These are phyloP conservation scores for Ifrita kowaldi DNA, from an alignment of 2,113 vertebrate genomes.

Conservation along the genomic window DNA sequence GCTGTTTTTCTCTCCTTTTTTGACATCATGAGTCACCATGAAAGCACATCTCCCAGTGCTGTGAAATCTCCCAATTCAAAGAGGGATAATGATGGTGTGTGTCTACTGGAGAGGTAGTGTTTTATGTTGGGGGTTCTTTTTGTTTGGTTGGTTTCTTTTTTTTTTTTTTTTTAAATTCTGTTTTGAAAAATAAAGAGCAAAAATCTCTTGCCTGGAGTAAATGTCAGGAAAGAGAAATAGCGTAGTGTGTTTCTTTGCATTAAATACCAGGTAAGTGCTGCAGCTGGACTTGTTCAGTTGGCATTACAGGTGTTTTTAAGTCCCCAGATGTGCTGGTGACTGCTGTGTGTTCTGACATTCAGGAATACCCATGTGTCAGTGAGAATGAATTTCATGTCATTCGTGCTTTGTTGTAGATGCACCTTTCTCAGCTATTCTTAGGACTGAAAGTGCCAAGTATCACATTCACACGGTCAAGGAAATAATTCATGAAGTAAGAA, in stretches of 20 bases:
- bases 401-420: not conserved
- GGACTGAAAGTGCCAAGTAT: not conserved
- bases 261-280: not conserved
- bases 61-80: not conserved
- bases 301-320: not conserved
- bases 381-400: not conserved
- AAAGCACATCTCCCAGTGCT: not conserved
- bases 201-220: not conserved
- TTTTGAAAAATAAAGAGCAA: not conserved
- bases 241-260: not conserved
- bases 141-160: not conserved
- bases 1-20: not conserved
- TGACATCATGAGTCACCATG: not conserved
- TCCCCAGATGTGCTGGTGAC: not conserved
- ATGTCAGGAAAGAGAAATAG: not conserved
- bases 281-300: not conserved
- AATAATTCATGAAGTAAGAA: not conserved
- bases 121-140: not conserved
- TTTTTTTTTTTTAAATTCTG: too few relatives aligned
- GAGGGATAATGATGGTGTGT: not conserved
- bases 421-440: not conserved
- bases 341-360: not conserved
- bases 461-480: not conserved
- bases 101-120: not conserved
- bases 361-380: not conserved